Base-by-base conservation (phyloP, 1,140 invertebrate genomes). In the Oreohelix idahoensis region DNA sequence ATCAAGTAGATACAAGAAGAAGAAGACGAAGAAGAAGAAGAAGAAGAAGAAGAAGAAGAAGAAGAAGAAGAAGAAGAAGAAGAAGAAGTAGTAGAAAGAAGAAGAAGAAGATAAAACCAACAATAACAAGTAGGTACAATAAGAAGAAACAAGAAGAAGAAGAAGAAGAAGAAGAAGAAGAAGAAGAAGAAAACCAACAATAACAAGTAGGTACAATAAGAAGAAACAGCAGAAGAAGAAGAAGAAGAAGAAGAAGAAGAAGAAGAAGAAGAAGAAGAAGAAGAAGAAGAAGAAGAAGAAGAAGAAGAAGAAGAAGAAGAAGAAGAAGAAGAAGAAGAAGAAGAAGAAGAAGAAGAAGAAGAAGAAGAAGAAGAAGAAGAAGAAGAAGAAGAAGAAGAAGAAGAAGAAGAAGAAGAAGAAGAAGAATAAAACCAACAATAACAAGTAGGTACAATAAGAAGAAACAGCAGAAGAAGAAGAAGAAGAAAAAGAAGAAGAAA, bases 261-360 rank as follows among this genome's bases (percentile, higher is more conserved):
- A 69, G 78, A 45, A 51, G 32, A 45, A 29, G 45, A 39, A 77
- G 75, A 26, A 15, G 49, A 42, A 42, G 75, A 53, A 77, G 49
- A 17, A 29, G n/a, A 42, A 45, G 45, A 35, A 49, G 15, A 17
- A 39, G 17, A 23, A 77, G 39, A 77, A 32, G 49, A n/a, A 77
- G 49, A 39, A 32, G 36, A 49, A 42, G 15, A 49, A 77, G 49
- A 77, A 29, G n/a, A 69, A n/a, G 15, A 79, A 26, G 35, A 51
- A 63, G 58, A 73, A 51, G 71, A 66, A 81, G 70, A 81, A 45
- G 71, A 66, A 81, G 70, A 81, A 66, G 73, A 66, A 73, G 70
- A 73, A 66, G 71, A 66, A 81, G 45, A 81, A 66, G 71, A 35
- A 74, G 79, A 81, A 49, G 71, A 38, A 71, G 53, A 66, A 38